Base-by-base conservation (phyloP, 2,113 vertebrate genomes). In the Carollia perspicillata region DNA sequence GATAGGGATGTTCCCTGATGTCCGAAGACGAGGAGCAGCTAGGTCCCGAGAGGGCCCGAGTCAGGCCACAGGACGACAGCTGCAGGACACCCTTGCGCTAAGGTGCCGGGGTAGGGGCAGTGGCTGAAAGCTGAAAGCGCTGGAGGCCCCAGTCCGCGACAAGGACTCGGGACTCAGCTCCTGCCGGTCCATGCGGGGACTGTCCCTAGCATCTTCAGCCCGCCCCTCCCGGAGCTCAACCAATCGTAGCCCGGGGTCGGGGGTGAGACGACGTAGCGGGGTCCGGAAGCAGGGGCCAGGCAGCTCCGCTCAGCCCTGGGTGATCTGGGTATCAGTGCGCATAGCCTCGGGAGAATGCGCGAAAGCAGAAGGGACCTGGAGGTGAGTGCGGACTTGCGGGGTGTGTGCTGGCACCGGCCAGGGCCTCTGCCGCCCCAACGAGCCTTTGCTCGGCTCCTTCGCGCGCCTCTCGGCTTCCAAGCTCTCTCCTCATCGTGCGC, bases 321-420 rank as follows among this genome's bases (percentile, higher is more conserved):
- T 0, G 0, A 1, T 1, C 2, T 0, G 2, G 1, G 2, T 0
- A 14, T 30, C 2, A 0, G 1, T 5, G 9, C 4, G 0, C 2
- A 2, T 0, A 0, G 28, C 55, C 0, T 5, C 40, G 0, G 10
- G 65, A 16, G 51, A 11, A 72, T 28, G 3, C 16, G 0, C 6
- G 0, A 47, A 28, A 0, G 22, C 10, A 2, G 18, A 22, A 3
- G 3, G 4, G 37, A 0, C 33, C 2, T 0, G 72, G 66, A 58
- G 95, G 96, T 97, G 93, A 94, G 94, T 93, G 63, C 10, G 3
- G 42, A 14, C 51, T 10, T 51, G 69, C 40, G 8, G 55, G 8
- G 8, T 23, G 20, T 37, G 75, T 35, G 37, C 63, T 7, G 84
- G 22, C 22, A 22, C 40, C 30, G 23, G 35, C 18, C 53, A 13